Conservation (phyloP, 2,888 invertebrate species). For the Camponotus fellah region DNA sequence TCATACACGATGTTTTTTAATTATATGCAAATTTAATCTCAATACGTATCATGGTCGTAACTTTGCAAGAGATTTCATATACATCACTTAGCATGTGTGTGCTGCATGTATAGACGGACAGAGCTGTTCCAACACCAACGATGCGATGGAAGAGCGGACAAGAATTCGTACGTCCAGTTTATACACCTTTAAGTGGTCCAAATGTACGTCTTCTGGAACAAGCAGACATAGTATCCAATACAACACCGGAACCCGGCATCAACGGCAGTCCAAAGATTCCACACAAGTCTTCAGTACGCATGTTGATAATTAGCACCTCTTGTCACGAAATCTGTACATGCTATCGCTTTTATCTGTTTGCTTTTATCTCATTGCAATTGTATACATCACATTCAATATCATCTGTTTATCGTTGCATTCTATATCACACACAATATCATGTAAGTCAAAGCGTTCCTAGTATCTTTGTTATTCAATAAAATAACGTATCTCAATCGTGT, state of each 20-base stretch:
- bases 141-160: conserved; percentile 84
- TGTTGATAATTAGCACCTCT: conserved; percentile 80
- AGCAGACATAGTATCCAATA: conserved; percentile 82
- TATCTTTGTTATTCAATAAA: conserved; percentile 16
- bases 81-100: conserved; percentile 84
- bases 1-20: conserved; percentile 12
- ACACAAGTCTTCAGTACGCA: conserved; percentile 84
- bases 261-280: conserved; percentile 80
- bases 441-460: conserved; percentile 6
- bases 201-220: conserved; percentile 83
- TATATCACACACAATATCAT: background rate
- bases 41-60: conserved; percentile 38
- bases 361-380: background rate
- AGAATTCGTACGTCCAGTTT: conserved; percentile 83
- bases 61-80: conserved; percentile 79
- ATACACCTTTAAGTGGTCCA: conserved; percentile 81
- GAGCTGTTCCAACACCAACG: conserved; percentile 79
- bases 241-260: conserved; percentile 82
- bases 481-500: background rate
- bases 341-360: conserved; percentile 40
- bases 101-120: conserved; percentile 85
- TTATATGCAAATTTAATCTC: conserved; percentile 24
- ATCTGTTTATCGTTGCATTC: conserved; percentile 16
- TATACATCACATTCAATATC: conserved; percentile 4
- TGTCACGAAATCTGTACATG: conserved; percentile 23